These are phyloP conservation scores for Lasioglossum marginatum DNA, from an alignment of 2,888 invertebrate species.

Conservation along the genomic window DNA sequence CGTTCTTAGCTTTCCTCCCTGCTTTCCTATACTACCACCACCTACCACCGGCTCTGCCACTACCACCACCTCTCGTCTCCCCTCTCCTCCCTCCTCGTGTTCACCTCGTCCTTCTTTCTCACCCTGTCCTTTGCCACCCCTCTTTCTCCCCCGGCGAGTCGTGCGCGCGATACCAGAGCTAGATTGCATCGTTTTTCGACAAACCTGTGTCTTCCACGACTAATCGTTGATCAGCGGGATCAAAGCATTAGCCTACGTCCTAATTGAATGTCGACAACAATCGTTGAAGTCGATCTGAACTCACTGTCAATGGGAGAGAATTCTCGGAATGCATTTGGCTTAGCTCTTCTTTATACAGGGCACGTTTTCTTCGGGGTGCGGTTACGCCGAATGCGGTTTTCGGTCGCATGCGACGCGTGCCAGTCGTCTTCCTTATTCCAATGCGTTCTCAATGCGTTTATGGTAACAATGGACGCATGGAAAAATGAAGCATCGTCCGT, in stretches of 20 bases:
- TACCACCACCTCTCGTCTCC: slow-evolving; percentile 3
- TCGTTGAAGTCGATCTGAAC: not conserved
- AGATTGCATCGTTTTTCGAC: slow-evolving; percentile 11
- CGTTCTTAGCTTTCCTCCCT: slow-evolving; percentile 56
- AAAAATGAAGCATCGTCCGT: not conserved
- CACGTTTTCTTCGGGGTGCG: not conserved
- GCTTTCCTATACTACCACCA: slow-evolving; percentile 34
- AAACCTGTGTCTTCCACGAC: not conserved
- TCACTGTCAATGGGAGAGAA: not conserved
- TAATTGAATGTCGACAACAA: not conserved
- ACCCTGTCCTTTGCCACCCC: not conserved
- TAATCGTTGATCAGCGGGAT: not conserved
- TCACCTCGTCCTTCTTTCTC: slow-evolving; percentile 2
- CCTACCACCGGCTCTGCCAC: not conserved
- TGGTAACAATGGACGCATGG: not conserved
- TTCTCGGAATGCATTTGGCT: not conserved
- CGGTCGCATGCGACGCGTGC: not conserved
- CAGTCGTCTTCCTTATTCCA: not conserved
- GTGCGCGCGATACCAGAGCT: not conserved
- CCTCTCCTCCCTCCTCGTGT: not conserved
- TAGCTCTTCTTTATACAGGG: not conserved
- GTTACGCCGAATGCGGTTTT: not conserved
- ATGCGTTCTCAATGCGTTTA: not conserved
- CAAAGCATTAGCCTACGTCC: not conserved
- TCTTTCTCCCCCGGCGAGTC: slow-evolving; percentile 11